Base-by-base conservation (phyloP, 1,140 invertebrate species). In the Armadillidium nasatum region DNA sequence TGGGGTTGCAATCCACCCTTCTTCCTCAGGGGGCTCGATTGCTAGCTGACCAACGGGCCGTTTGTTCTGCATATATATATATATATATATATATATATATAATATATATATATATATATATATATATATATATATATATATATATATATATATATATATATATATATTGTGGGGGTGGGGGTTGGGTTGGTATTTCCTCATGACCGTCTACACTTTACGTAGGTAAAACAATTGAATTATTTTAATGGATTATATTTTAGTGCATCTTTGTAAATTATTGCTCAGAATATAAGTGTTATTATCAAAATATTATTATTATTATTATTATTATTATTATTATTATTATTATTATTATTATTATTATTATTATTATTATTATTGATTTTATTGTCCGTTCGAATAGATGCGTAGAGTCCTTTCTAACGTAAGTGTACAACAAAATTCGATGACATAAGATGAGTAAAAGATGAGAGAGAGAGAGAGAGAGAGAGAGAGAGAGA, bases 1-100 rank as follows among this genome's bases (percentile, higher is more conserved):
- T 4, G 89, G 87, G 7, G 88, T 87, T 44, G 88, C 86, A 15
- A 88, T 85, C 85, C 90, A 91, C 23, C 83, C 83, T 73, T 88
- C 88, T 11, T 68, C 73, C 11, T 44, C 54, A 0, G 73, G 50
- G 22, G 73, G 73, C 73, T 68, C 43, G 7, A 45, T 19, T 4
- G 73, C 73, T 21, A 75, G 44, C 60, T 75, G 73, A 44, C 73
- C 73, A 46, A 60, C 73, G 13, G 73, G 73, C 15, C 69, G 66
- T 54, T 68, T 46, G 60, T 75, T 75, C 73, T 75, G 73, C 0
- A 23, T 71, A 71, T 23, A 71, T 71, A 71, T 71, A 23, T 22
- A 71, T 71, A 71, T 71, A 23, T 71, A 71, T 71, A 22, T 22
- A 71, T 71, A 71, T 71, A 71, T 71, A 71, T 71, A 71, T 71